Evolutionary conservation across 92 coral and sea anemone species (phyloP).

Genomic region (Muricea muricata): DNA sequence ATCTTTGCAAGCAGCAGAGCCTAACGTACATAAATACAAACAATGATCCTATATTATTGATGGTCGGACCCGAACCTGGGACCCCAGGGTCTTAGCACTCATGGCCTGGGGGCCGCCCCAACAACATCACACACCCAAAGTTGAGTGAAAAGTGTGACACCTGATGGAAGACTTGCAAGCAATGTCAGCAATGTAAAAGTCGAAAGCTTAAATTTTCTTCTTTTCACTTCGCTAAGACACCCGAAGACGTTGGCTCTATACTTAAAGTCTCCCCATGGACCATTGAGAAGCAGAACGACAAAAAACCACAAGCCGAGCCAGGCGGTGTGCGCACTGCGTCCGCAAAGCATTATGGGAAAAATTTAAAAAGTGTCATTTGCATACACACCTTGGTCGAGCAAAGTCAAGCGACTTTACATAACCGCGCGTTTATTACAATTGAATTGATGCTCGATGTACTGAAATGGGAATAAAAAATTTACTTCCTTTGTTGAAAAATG

Average conservation of each 20-base stretch:
- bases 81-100: no score
- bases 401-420: not conserved
- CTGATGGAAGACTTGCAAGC: conserved; percentile 79
- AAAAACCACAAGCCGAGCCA: not conserved
- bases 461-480: conserved; percentile 2
- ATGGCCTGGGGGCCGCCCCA: no score
- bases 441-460: not conserved
- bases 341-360: conserved; percentile 31
- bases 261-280: conserved; percentile 76
- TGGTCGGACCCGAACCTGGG: no score
- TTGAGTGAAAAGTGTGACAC: conserved; percentile 71
- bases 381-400: not conserved
- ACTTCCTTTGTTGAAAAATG: not conserved
- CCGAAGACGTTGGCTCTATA: conserved; percentile 87
- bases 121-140: conserved; percentile 75
- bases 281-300: conserved; percentile 36
- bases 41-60: no score
- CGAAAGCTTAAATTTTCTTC: conserved; percentile 13
- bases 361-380: conserved; percentile 19
- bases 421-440: not conserved
- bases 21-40: no score
- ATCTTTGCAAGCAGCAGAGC: no score
- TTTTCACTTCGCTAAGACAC: conserved; percentile 48
- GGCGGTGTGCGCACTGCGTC: conserved; percentile 35
- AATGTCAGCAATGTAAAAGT: conserved; percentile 57